A percentile compares a stretch with the other conserved stretches of the same genome.
Conservation (phyloP, 2,113 vertebrate species). For the Anoura caudifer region DNA sequence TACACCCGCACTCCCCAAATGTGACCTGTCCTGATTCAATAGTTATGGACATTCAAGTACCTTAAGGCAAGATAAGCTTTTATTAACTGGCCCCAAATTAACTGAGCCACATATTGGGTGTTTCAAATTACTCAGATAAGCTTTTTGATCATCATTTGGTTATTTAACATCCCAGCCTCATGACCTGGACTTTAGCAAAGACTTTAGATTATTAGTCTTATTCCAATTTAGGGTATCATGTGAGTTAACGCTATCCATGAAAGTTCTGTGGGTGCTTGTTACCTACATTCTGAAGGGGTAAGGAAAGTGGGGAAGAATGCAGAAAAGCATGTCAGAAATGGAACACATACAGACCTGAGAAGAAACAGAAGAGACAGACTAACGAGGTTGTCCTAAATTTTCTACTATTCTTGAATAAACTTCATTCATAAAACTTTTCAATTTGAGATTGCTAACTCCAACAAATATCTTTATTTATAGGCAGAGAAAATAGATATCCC, state of each 20-base stretch:
- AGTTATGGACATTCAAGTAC: constrained; percentile 25
- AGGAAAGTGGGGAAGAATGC: not conserved
- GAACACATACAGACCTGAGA: not conserved
- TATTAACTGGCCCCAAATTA: constrained; percentile 58
- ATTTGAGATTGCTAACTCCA: not conserved
- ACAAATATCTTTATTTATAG: not conserved
- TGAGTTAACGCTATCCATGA: not conserved
- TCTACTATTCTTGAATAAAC: not conserved
- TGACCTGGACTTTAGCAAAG: not conserved
- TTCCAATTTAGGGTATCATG: not conserved
- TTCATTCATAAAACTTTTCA: not conserved
- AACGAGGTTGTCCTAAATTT: not conserved
- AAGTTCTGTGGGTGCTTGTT: not conserved
- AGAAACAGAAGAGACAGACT: not conserved
- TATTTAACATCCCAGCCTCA: constrained; percentile 42
- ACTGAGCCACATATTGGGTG: constrained; percentile 23
- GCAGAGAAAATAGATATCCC: not conserved
- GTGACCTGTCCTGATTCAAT: constrained; percentile 62
- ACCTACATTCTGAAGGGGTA: not conserved
- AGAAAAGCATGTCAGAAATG: not conserved
- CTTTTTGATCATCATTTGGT: constrained; percentile 19
- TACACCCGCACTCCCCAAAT: not conserved
- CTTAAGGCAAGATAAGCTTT: constrained; percentile 43
- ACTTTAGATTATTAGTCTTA: constrained; percentile 1
- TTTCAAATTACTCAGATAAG: constrained; percentile 57